Base-by-base conservation (phyloP, 2,113 vertebrate genomes). In the Passerina amoena region DNA sequence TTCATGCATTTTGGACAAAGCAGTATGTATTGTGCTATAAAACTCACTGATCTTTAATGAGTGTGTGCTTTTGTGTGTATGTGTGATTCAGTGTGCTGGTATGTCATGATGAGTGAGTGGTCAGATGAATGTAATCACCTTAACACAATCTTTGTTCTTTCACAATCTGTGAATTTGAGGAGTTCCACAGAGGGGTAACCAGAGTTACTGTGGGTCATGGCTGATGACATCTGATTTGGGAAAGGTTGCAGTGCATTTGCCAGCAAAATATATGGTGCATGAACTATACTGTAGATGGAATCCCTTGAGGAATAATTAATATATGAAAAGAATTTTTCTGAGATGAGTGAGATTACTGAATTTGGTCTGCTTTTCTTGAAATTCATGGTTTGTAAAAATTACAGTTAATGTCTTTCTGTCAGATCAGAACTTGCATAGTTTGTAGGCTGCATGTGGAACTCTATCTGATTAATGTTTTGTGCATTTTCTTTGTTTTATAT, bases 401-500 rank as follows among this genome's bases (percentile, higher is more conserved):
- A 14, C 15, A 53, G 6, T 75, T 76, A 15, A 65, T 47, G 13
- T 33, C 17, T 57, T 94, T 75, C 35, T 54, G 53, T 51, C 57
- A 75, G 37, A 79, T 79, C 47, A 82, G 50, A 82, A 90, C 38
- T 63, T 92, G 45, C 61, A 28, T 78, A 63, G 57, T 94, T 76
- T 65, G 31, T 77, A 80, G n/a, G 63, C 76, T 90, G 54, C 79
- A 27, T 68, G 14, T 87, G 31, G 82, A 83, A 90, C 60, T 37
- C 56, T 73, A 51, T 69, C 27, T 92, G 69, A 91, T 92, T 97
- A 86, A 94, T 92, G 56, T 63, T 94, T 97, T 92, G 14, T 86
- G 27, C 5, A 68, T 84, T 96, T 92, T 90, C 59, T 19, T 47
- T 77, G 80, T 97, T 93, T 92, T 79, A 65, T 92, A 96, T 91